These are phyloP conservation scores for Deroplatys truncata DNA, from an alignment of 2,888 invertebrate species.

Conservation along the genomic window DNA sequence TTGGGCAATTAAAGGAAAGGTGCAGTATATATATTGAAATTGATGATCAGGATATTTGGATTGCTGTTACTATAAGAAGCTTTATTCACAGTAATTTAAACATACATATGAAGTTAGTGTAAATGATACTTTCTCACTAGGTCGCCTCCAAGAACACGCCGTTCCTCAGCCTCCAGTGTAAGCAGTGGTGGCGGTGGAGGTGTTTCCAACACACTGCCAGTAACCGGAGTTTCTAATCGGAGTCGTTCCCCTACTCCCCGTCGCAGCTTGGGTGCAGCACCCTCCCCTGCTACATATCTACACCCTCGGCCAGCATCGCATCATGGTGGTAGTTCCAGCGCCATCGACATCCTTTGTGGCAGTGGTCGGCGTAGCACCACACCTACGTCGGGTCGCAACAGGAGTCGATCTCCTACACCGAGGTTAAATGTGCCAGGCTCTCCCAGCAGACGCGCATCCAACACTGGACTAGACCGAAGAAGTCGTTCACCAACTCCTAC, in stretches of 20 bases:
- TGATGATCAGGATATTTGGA: no score
- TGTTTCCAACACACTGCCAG: conserved; percentile 35
- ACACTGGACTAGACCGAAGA: not conserved
- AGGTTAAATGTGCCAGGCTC: not conserved
- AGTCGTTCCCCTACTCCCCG: conserved; percentile 31
- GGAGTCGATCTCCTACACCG: conserved; percentile 3
- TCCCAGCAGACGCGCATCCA: not conserved
- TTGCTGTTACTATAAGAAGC: no score
- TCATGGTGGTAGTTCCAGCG: not conserved
- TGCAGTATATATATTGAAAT: no score
- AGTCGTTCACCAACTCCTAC: conserved; percentile 47
- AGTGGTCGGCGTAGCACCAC: not conserved
- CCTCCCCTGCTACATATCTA: conserved; percentile 43
- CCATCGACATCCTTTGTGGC: not conserved
- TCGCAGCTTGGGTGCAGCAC: conserved; percentile 45
- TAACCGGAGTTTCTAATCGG: conserved; percentile 35
- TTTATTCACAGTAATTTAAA: no score
- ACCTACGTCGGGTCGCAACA: not conserved
- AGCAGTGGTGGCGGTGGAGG: conserved; percentile 42
- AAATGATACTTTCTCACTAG: conserved; percentile 34
- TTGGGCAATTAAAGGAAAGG: no score
- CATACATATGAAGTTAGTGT: no score
- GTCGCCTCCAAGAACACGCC: conserved; percentile 50
- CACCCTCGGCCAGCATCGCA: not conserved
- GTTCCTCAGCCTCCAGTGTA: conserved; percentile 49